Evolutionary conservation across 2,113 vertebrate species (phyloP).

Genomic region (Gnathonemus longibarbis): DNA sequence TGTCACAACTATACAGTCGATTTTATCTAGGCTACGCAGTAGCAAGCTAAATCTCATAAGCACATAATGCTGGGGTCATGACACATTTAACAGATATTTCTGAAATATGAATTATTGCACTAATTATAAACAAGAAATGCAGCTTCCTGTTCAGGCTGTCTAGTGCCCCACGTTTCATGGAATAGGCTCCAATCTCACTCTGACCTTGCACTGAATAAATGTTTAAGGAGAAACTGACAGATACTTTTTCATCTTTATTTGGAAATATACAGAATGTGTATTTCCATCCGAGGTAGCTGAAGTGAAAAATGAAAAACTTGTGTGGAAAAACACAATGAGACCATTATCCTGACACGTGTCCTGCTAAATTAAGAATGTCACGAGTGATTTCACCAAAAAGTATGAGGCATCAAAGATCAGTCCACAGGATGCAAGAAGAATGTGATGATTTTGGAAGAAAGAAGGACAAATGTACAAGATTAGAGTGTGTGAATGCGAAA

Average conservation of each 20-base stretch:
- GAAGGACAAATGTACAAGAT: neutral
- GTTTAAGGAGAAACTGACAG: neutral
- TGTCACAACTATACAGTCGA: neutral
- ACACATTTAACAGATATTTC: neutral
- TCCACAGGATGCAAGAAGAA: neutral
- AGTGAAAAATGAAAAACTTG: neutral
- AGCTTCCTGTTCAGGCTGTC: neutral
- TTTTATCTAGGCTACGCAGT: neutral
- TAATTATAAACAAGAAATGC: neutral
- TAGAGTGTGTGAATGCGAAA: neutral
- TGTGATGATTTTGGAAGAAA: neutral
- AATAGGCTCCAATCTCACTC: neutral
- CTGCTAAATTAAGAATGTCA: neutral
- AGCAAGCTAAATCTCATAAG: neutral
- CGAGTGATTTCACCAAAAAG: neutral
- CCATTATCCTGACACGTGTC: neutral
- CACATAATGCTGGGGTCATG: neutral
- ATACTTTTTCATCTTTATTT: neutral
- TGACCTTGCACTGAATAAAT: neutral
- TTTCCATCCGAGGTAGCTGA: neutral
- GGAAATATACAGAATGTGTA: neutral
- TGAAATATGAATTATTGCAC: neutral
- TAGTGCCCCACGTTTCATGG: neutral
- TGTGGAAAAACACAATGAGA: neutral
- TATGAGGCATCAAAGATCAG: neutral